These are phyloP conservation scores for Endotricha flammealis DNA, from an alignment of 2,888 invertebrate species.

Conservation along the genomic window DNA sequence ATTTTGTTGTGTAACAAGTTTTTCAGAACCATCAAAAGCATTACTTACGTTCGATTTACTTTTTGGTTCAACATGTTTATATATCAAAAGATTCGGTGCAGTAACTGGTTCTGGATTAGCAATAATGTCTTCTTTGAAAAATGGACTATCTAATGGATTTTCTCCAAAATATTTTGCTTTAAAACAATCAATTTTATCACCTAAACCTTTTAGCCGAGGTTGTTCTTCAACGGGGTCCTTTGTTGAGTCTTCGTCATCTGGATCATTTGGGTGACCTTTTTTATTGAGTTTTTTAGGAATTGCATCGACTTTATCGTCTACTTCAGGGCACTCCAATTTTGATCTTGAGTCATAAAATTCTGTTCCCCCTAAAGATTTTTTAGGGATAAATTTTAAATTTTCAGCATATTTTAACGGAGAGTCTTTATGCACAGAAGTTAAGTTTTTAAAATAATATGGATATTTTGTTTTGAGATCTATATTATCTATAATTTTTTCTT, in stretches of 20 bases:
- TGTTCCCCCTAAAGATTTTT: conserved; percentile 81
- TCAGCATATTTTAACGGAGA: conserved; percentile 83
- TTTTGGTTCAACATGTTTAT: conserved; percentile 25
- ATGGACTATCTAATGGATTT: conserved; percentile 86
- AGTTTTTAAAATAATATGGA: conserved; percentile 79
- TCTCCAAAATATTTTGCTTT: conserved; percentile 86
- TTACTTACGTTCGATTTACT: conserved; percentile 21
- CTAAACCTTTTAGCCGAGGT: conserved; percentile 80
- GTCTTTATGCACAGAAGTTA: conserved; percentile 56
- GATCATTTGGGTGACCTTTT: conserved; percentile 44
- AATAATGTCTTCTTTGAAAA: conserved; percentile 80
- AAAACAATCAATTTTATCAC: conserved; percentile 86
- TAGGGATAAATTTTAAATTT: conserved; percentile 80
- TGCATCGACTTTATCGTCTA: conserved; percentile 74
- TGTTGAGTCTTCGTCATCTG: conserved; percentile 39
- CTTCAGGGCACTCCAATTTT: conserved; percentile 71
- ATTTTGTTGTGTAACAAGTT: conserved; percentile 18
- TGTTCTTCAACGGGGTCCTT: conserved; percentile 42
- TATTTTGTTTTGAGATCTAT: conserved; percentile 70
- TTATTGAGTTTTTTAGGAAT: conserved; percentile 70
- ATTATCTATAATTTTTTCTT: conserved; percentile 29
- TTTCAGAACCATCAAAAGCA: conserved; percentile 16
- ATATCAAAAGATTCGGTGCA: conserved; percentile 32
- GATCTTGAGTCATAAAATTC: conserved; percentile 84
- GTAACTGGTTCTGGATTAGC: conserved; percentile 63